phyloP scores from a whole-genome alignment of 1,140 invertebrate species.

The Laupala kohalensis region DNA sequence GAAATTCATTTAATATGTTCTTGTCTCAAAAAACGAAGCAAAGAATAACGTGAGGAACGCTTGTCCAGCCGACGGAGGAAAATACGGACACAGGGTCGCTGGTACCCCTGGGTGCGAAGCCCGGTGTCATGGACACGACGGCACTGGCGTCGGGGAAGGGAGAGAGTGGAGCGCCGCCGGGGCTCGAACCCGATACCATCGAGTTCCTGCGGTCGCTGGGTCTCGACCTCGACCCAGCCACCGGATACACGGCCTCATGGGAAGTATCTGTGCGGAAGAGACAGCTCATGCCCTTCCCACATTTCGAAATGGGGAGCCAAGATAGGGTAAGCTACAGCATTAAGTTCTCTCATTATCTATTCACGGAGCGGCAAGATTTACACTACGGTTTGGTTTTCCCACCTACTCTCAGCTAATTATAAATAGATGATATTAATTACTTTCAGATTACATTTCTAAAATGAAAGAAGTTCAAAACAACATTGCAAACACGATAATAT shows the following conservation, averaged over 20 bases:
- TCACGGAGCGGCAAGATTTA: too few relatives aligned
- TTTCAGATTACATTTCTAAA: too few relatives aligned
- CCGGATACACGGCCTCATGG: conserved; percentile 22
- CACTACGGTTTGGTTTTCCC: too few relatives aligned
- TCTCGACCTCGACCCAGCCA: not conserved
- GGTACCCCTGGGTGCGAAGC: not conserved
- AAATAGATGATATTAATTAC: too few relatives aligned
- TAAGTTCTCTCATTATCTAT: too few relatives aligned
- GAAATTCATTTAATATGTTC: too few relatives aligned
- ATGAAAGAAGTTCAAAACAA: too few relatives aligned
- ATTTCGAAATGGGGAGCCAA: conserved; percentile 33
- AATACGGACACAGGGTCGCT: not conserved
- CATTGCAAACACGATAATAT: too few relatives aligned
- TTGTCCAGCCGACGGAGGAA: too few relatives aligned
- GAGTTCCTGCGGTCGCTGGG: not conserved
- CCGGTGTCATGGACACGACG: not conserved
- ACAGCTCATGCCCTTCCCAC: conserved; percentile 33
- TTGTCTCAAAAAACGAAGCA: too few relatives aligned
- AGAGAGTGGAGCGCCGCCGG: not conserved
- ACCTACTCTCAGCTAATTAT: too few relatives aligned
- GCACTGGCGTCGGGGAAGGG: not conserved
- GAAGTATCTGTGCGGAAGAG: conserved; percentile 29
- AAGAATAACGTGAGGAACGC: too few relatives aligned
- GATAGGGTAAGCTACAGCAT: conserved; percentile 31
- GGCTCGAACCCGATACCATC: not conserved